Conservation (phyloP, 2,888 invertebrate species). For the Trissolcus brochymenae region DNA sequence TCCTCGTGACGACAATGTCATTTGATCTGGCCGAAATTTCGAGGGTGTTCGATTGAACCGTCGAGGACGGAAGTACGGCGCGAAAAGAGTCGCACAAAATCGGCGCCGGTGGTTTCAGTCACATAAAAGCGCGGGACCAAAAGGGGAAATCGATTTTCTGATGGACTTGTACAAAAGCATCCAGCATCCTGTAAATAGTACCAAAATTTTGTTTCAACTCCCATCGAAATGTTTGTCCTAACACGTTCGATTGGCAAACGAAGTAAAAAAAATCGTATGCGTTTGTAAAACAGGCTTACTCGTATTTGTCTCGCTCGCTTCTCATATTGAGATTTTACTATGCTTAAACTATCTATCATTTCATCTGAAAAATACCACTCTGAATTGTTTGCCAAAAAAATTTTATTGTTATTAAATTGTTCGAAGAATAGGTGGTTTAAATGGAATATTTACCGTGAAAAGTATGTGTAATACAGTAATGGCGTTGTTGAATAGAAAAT, state of each 20-base stretch:
- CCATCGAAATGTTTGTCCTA: constrained; percentile 10
- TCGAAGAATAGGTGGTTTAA: neutral
- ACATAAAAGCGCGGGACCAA: constrained; percentile 45
- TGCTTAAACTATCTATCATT: no score
- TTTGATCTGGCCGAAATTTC: constrained; percentile 44
- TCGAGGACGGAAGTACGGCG: constrained; percentile 36
- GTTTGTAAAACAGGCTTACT: neutral
- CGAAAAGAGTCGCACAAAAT: constrained; percentile 43
- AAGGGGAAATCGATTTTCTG: constrained; percentile 53
- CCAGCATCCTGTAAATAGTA: constrained; percentile 44
- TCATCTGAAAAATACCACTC: no score
- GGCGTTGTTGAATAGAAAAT: constrained; percentile 19
- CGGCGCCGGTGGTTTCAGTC: constrained; percentile 48
- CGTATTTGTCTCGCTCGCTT: neutral
- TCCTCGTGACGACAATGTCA: constrained; percentile 44
- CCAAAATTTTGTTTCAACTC: constrained; percentile 27
- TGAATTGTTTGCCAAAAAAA: no score
- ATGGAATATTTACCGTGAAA: constrained; percentile 4
- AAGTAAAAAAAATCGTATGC: neutral
- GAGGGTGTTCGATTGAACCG: constrained; percentile 36
- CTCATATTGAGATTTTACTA: no score
- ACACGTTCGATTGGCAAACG: constrained; percentile 11
- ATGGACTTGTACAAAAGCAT: constrained; percentile 46
- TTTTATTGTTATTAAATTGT: neutral
- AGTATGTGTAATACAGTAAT: neutral